phyloP scores from a whole-genome alignment of 1,140 invertebrate genomes.

The Pseudomyrmex pallidus region DNA sequence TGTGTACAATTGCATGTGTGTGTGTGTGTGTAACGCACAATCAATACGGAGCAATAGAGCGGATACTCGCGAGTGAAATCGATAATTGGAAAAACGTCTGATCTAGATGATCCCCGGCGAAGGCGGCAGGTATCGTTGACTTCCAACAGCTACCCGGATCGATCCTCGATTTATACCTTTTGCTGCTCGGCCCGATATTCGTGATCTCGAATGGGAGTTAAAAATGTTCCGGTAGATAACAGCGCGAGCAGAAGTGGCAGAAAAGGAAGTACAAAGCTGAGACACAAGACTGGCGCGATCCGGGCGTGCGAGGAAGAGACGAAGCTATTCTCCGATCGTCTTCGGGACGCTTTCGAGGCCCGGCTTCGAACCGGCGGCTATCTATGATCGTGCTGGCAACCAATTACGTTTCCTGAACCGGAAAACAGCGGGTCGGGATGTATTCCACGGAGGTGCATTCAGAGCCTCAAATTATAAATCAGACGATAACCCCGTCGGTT shows the following conservation, averaged over 20 bases:
- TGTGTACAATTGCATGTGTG: not conserved
- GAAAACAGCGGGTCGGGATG: conserved; percentile 79
- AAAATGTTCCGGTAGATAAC: conserved; percentile 70
- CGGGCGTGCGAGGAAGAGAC: conserved; percentile 15
- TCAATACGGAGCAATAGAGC: not conserved
- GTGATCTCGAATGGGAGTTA: conserved; percentile 60
- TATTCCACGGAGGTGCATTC: conserved; percentile 65
- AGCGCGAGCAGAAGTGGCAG: conserved; percentile 35
- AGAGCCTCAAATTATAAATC: conserved; percentile 83
- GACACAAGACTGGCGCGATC: conserved; percentile 14
- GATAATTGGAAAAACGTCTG: conserved; percentile 54
- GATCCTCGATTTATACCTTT: conserved; percentile 56
- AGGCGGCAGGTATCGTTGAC: conserved; percentile 11
- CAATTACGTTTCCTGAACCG: conserved; percentile 84
- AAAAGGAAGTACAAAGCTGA: conserved; percentile 24
- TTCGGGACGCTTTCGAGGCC: conserved; percentile 52
- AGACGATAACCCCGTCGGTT: conserved; percentile 78
- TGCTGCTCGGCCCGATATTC: conserved; percentile 57
- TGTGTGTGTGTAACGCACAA: not conserved
- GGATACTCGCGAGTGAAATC: conserved; percentile 41
- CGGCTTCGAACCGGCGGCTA: conserved; percentile 74
- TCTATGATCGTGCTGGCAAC: conserved; percentile 80
- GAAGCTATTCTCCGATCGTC: conserved; percentile 37
- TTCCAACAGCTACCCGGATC: conserved; percentile 60
- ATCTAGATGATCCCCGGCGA: conserved; percentile 31